These are phyloP conservation scores for Sturnus vulgaris DNA, from an alignment of 2,113 vertebrate species.

Conservation along the genomic window DNA sequence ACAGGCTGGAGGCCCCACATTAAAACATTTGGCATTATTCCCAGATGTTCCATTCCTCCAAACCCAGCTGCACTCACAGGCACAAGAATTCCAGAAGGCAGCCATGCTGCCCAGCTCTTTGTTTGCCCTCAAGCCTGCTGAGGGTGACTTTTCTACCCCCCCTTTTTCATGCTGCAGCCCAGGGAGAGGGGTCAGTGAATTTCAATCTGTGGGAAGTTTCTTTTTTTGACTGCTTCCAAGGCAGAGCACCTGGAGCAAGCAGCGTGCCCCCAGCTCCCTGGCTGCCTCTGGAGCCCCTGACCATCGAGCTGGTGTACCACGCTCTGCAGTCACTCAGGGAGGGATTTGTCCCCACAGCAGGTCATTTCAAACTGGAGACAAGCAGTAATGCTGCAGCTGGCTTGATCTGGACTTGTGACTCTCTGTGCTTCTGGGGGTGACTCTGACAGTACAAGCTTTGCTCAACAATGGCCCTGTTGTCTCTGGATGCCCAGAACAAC, in stretches of 20 bases:
- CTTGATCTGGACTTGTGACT: conserved; percentile 42
- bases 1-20: background rate
- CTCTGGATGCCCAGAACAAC: background rate
- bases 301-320: background rate
- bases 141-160: background rate
- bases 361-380: background rate
- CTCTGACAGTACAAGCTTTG: conserved; percentile 36
- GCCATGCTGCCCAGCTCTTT: background rate
- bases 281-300: background rate
- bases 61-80: background rate
- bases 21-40: conserved; percentile 1
- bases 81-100: background rate
- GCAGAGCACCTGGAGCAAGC: background rate
- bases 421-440: background rate
- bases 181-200: rapidly evolving
- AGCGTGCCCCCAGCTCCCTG: background rate
- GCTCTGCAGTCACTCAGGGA: background rate
- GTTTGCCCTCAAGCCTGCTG: background rate
- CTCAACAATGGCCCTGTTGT: conserved; percentile 50
- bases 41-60: conserved; percentile 1
- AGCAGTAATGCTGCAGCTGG: conserved; percentile 47
- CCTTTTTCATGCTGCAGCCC: background rate
- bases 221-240: background rate
- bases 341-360: background rate
- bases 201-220: background rate